Evolutionary conservation across 2,797 vertebrate species (phyloP).

Genomic region (Trematomus bernacchii): DNA sequence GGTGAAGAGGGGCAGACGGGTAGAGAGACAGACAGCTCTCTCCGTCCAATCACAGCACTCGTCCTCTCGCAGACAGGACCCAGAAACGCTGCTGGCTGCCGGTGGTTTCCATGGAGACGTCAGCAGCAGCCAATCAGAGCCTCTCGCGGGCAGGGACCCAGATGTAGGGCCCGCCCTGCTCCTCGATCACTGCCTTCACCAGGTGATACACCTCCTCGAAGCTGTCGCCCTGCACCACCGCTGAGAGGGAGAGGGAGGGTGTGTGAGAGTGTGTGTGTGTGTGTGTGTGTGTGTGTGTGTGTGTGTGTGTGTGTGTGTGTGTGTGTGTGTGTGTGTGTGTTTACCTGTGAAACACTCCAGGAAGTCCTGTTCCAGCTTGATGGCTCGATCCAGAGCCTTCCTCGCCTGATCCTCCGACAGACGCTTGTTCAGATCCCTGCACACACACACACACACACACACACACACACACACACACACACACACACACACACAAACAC

Average conservation of each 20-base stretch:
- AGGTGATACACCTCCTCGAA: conserved; percentile 93
- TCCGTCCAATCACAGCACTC: conserved; percentile 6
- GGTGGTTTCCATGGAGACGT: conserved; percentile 20
- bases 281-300: too few relatives aligned
- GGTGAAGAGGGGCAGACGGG: not conserved
- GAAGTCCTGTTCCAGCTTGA: conserved; percentile 94
- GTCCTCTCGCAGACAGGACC: conserved; percentile 10
- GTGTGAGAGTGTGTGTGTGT: too few relatives aligned
- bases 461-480: not conserved
- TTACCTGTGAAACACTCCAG: conserved; percentile 93
- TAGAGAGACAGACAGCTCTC: conserved; percentile 3
- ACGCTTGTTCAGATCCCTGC: conserved; percentile 92
- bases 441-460: conserved; percentile 21
- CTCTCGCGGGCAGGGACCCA: conserved; percentile 89
- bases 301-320: too few relatives aligned
- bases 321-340: not conserved
- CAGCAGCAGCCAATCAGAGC: conserved; percentile 66
- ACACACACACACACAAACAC: not conserved
- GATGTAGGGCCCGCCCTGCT: conserved; percentile 93
- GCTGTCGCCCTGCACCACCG: conserved; percentile 74
- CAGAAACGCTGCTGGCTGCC: not conserved
- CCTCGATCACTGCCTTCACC: conserved; percentile 90
- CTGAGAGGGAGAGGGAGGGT: not conserved
- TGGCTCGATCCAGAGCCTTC: conserved; percentile 91
- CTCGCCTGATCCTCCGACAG: conserved; percentile 93